Base-by-base conservation (phyloP, 2,797 vertebrate genomes). In the Eulemur coronatus region DNA sequence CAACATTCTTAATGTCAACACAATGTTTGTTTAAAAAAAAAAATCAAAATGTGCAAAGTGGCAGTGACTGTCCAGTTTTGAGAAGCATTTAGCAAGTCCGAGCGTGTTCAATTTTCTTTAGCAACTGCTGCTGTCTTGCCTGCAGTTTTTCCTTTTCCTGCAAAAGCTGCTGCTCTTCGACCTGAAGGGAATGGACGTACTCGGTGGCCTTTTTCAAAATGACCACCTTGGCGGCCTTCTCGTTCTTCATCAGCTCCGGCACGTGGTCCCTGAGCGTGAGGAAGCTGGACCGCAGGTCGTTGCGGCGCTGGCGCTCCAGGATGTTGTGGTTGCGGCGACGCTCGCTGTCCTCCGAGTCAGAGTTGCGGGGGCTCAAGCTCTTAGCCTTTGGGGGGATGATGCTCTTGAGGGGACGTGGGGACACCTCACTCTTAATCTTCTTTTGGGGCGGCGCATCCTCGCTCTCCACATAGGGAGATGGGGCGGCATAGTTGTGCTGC, bases 1-100 rank as follows among this genome's bases (percentile, higher is more conserved):
- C 99, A 99, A 99, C 99, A 99, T 99, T 99, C 99, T 99, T 99
- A 99, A 99, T 98, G 99, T 99, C 99, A 99, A 99, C 99, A 98
- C 98, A 98, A 98, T 97, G 98, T 96, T 98, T 98, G 98, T 98
- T 98, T 67, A 99, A 65, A 48, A 97, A 97, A 97, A 97, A 96
- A 98, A 99, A 98, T 98, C 98, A 98, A 99, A 99, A 99, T 99
- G 99, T 99, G 99, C 99, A 99, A 99, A 99, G 99, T 99, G 99
- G 99, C 99, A 99, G 99, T 99, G 99, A 99, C 99, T 99, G 99
- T 99, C 99, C 98, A 97, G 98, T 98, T 98, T 93, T 97, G 98
- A 97, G 98, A 98, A 76, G 84, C 26, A 95, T 97, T 99, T 99
- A 99, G 99, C 99, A 99, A 99, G 99, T 99, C 99, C 99, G 99